These are phyloP conservation scores for Toxotes jaculatrix DNA, from an alignment of 2,113 vertebrate species.

Conservation along the genomic window DNA sequence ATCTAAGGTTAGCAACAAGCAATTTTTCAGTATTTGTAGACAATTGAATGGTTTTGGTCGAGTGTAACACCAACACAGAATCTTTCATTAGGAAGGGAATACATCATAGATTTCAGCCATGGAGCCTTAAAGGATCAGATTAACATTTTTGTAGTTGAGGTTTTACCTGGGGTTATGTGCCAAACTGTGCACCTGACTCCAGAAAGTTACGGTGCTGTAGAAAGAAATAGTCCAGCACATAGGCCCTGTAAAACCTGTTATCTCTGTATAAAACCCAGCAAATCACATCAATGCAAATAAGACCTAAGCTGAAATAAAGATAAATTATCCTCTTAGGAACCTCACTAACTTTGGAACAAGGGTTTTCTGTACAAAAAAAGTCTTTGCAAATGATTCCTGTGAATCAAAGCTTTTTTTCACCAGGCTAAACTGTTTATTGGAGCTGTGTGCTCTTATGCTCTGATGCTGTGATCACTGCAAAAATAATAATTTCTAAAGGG, in stretches of 20 bases:
- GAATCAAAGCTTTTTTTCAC: not conserved
- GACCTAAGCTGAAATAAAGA: not conserved
- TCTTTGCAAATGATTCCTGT: not conserved
- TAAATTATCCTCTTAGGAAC: not conserved
- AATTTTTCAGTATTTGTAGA: not conserved
- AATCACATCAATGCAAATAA: not conserved
- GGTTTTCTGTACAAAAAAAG: not conserved
- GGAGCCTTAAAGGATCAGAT: not conserved
- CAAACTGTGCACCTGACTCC: too few species aligned
- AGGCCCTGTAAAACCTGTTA: too few species aligned
- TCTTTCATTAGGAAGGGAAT: not conserved
- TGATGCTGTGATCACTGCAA: slow-evolving; percentile 35
- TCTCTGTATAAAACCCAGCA: too few species aligned
- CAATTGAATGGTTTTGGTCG: not conserved
- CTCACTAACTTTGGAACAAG: not conserved
- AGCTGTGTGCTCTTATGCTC: slow-evolving; percentile 7
- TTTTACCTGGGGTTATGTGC: too few species aligned
- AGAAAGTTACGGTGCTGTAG: too few species aligned
- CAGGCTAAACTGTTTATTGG: not conserved
- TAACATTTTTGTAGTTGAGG: too few species aligned
- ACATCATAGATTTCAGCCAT: not conserved
- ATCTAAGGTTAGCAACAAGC: not conserved
- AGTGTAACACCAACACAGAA: not conserved
- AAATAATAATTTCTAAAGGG: slow-evolving; percentile 40
- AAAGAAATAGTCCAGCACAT: too few species aligned